Percentiles rank a stretch among this genome's conserved stretches.
phyloP scores from a whole-genome alignment of 2,888 invertebrate genomes.

The Pyrocoelia pectoralis region DNA sequence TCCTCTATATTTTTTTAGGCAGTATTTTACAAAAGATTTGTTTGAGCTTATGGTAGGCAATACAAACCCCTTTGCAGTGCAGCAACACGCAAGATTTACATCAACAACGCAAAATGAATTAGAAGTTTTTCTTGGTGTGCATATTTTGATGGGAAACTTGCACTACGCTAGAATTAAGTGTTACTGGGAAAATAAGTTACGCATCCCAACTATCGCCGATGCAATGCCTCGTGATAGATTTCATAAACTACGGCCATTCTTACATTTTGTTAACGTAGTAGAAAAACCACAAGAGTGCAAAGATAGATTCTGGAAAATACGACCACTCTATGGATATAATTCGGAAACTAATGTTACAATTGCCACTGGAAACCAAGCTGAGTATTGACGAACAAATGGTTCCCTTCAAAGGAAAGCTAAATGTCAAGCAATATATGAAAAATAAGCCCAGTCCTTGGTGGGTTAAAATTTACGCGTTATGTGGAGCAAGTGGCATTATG shows the following conservation, averaged over 20 bases:
- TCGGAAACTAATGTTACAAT: background rate
- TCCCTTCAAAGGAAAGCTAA: background rate
- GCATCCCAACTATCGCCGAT: background rate
- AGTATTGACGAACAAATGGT: background rate
- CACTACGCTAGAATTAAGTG: background rate
- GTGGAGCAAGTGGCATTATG: too few relatives aligned
- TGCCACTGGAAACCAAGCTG: background rate
- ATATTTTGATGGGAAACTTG: background rate
- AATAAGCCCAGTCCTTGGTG: background rate
- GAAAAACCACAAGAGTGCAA: background rate
- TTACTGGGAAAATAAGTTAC: background rate
- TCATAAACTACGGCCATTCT: background rate
- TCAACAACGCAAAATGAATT: background rate
- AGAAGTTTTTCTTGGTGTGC: background rate
- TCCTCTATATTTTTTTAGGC: too few relatives aligned
- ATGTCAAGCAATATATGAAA: background rate
- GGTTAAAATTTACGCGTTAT: too few relatives aligned
- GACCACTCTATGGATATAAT: background rate
- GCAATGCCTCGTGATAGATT: background rate
- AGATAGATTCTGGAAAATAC: background rate
- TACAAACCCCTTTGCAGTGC: background rate
- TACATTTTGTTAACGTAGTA: background rate
- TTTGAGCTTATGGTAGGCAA: slow-evolving; percentile 9
- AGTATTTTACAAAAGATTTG: slow-evolving; percentile 5
- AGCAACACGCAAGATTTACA: background rate